Percentiles rank a stretch among this genome's conserved stretches.
Conservation (phyloP, 2,113 vertebrate species). For the Panthera leo region DNA sequence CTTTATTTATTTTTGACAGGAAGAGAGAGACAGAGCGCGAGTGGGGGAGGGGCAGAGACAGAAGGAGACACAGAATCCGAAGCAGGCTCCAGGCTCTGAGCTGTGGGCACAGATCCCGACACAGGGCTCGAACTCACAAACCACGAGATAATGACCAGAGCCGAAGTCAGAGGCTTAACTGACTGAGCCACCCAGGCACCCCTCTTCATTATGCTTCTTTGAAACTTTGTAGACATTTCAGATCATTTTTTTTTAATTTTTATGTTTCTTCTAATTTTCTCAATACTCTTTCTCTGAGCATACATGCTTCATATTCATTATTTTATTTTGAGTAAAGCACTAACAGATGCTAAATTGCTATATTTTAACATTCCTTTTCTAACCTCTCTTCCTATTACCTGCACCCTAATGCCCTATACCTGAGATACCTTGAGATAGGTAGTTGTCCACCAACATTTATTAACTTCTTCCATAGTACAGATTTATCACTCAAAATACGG, state of each 20-base stretch:
- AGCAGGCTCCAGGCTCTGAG: too few relatives aligned
- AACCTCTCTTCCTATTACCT: neutral
- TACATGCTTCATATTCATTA: neutral
- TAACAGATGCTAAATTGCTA: neutral
- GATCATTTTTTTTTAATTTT: neutral
- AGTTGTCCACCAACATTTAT: neutral
- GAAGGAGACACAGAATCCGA: too few relatives aligned
- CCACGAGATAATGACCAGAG: too few relatives aligned
- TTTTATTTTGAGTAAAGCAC: neutral
- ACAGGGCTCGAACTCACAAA: too few relatives aligned
- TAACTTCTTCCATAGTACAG: neutral
- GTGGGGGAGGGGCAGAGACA: too few relatives aligned
- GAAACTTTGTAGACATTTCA: neutral
- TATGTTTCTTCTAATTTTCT: neutral
- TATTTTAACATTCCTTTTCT: neutral
- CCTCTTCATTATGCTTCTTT: neutral
- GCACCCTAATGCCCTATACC: neutral
- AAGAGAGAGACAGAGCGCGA: too few relatives aligned
- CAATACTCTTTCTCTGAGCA: neutral
- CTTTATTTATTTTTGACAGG: too few relatives aligned
- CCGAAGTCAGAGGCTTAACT: too few relatives aligned
- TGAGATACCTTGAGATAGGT: neutral
- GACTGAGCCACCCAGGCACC: too few relatives aligned
- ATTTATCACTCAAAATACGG: neutral
- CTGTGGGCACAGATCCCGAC: too few relatives aligned